Conservation (phyloP, 2,888 invertebrate genomes). For the Ornithoptera priamus region DNA sequence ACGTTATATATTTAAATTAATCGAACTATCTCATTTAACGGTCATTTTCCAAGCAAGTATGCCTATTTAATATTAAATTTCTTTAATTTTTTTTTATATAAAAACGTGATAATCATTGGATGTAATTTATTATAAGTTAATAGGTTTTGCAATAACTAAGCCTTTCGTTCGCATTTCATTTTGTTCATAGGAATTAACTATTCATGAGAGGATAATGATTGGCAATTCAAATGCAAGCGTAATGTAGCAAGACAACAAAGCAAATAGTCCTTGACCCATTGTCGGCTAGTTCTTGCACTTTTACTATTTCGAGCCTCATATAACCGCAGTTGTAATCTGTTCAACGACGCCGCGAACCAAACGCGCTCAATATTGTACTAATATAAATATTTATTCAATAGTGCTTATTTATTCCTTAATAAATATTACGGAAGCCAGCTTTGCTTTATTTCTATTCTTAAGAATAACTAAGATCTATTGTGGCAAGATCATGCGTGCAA, state of each 20-base stretch:
- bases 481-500: too few relatives aligned
- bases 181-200: conserved; percentile 19
- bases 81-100: too few relatives aligned
- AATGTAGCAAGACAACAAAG: conserved; percentile 50
- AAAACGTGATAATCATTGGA: too few relatives aligned
- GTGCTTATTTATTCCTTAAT: background rate
- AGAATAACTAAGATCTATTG: too few relatives aligned
- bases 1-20: too few relatives aligned
- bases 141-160: conserved; percentile 19
- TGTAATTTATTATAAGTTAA: conserved; percentile 10
- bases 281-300: conserved; percentile 54
- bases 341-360: conserved; percentile 11
- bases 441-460: too few relatives aligned
- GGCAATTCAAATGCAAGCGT: conserved; percentile 31
- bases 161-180: conserved; percentile 14
- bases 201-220: conserved; percentile 31
- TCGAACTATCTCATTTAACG: too few relatives aligned
- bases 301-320: conserved; percentile 54
- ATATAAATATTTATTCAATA: conserved; percentile 28
- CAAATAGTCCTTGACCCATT: conserved; percentile 65
- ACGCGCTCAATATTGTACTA: conserved; percentile 30
- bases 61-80: too few relatives aligned
- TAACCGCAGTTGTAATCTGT: conserved; percentile 42
- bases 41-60: too few relatives aligned
- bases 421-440: too few relatives aligned